These are phyloP conservation scores for Gopherus evgoodei DNA, from an alignment of 2,113 vertebrate genomes.

Conservation along the genomic window DNA sequence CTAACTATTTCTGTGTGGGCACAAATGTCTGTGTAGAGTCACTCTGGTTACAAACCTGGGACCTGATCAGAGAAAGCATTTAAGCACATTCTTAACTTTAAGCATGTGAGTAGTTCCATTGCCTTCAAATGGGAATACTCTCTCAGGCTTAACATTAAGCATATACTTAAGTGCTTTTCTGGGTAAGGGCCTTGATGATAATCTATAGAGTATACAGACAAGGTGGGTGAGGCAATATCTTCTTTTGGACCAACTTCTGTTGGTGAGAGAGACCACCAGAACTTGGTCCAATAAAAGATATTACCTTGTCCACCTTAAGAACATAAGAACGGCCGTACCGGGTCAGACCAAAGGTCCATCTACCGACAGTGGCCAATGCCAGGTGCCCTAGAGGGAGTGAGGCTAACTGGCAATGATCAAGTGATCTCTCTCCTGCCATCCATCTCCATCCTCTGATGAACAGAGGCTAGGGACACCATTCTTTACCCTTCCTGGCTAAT, in stretches of 20 bases:
- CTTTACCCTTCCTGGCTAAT: too few species aligned
- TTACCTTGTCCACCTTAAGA: too few species aligned
- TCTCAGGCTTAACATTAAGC: neutral
- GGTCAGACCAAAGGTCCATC: too few species aligned
- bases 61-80: neutral
- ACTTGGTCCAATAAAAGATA: too few species aligned
- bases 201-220: neutral
- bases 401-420: too few species aligned
- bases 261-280: too few species aligned
- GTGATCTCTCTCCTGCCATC: too few species aligned
- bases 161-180: neutral
- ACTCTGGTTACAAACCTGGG: neutral
- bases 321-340: too few species aligned
- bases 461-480: too few species aligned
- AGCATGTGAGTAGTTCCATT: neutral
- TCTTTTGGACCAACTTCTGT: neutral
- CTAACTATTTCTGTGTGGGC: neutral
- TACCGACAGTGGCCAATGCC: too few species aligned
- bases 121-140: neutral
- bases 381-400: too few species aligned
- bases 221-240: neutral
- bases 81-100: neutral
- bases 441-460: too few species aligned
- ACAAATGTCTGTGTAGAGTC: fast-evolving
- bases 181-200: neutral